Evolutionary conservation across 2,888 invertebrate genomes (phyloP), one percentile per base, ranked within the genome.

Genomic region (Machimus atricapillus): DNA sequence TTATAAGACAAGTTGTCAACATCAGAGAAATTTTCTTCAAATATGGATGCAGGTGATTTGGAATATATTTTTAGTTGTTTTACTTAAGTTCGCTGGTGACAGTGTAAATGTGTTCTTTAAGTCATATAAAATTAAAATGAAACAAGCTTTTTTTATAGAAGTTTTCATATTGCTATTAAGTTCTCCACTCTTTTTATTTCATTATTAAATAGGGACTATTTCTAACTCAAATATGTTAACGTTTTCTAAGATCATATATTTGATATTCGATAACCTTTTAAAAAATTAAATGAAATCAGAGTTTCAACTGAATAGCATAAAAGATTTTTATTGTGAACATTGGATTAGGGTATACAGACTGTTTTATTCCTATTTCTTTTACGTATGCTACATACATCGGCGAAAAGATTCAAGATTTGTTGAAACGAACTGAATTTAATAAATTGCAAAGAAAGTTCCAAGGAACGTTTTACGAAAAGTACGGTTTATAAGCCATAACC

Each of bases 401-500:
- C 43, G 16, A 0, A 46, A 27, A 23, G 14, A 4, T 66, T 66
- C 66, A 23, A 27, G 66, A 66, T 66, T 66, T 66, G 27, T 66
- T 19, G 12, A 56, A 56, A 56, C 19, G 19, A 23, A 27, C 66
- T 66, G 23, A 23, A 23, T 66, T 66, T 66, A 66, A 66, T 66
- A 66, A 66, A 66, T 66, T 66, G 27, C 66, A 23, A 66, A 66
- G 66, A 19, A 27, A 66, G 66, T 66, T 66, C 12, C 3, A 27
- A 23, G 66, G 23, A 66, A 27, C 66, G 66, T 66, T 66, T 66
- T 66, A 66, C 66, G 66, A 66, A 66, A 66, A 66, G 19, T 19
- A 66, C 66, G 66, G 66, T 66, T 66, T 66, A 66, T 66, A 66
- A 66, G 23, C 66, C 66, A 66, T 66, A 87, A 82, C 66, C 82